Evolutionary conservation across 2,113 vertebrate genomes (phyloP), one percentile per base, ranked within the genome.

Genomic region (Zosterops borbonicus): DNA sequence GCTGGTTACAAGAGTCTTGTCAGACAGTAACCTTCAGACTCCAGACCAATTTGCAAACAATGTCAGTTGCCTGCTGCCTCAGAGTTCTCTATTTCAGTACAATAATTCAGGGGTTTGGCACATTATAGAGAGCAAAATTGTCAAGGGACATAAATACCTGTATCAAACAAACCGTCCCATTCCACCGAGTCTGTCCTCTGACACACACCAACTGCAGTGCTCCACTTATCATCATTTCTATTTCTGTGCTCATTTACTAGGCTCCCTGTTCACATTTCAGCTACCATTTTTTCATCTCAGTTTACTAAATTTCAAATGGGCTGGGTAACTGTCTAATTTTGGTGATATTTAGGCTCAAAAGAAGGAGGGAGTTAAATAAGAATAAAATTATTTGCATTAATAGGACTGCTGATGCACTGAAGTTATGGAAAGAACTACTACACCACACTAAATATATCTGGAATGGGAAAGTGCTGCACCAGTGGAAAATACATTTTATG

Each of bases 1-100:
- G 75, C 59, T 82, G 64, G 68, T 90, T 75, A 65, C 80, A 63
- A 56, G 73, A 75, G 74, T 73, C 93, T 70, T 94, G 94, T 94
- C 88, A 87, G 87, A 94, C 25, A 31, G 37, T 42, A 84, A 83
- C 87, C 86, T 96, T 93, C 90, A 96, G 94, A 76, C 78, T 94
- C 77, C 53, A 69, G 39, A 95, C 46, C 81, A 81, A 83, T 89
- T 90, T 94, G 65, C 58, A 95, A 89, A 92, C 83, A 95, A 73
- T 47, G 64, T 37, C 87, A 62, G 80, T 65, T 87, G 65, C 80
- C 84, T 91, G 71, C 85, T 92, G 83, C 74, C 76, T 94, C 56
- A 59, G 22, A 93, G 87, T 41, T 75, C 49, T 81, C 60, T 79
- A 76, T 82, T 60, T 64, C 76, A 89, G 31, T 92, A 88, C 86